Conservation (phyloP, 2,797 vertebrate genomes). For the Nyctalus aviator region DNA sequence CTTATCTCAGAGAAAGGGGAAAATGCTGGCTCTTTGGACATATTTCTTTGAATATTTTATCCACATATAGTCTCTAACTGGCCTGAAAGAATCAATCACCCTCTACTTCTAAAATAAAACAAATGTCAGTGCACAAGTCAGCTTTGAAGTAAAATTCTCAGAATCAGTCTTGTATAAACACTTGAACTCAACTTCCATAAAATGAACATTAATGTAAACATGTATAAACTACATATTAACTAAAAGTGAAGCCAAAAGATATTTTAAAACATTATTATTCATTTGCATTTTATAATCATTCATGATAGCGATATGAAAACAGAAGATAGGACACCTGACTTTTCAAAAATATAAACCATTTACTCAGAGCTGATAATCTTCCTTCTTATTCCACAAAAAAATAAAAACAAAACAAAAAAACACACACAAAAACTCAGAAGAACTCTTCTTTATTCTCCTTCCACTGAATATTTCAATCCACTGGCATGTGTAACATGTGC, state of each 20-base stretch:
- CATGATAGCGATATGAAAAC: background rate
- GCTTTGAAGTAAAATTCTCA: background rate
- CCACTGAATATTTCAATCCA: background rate
- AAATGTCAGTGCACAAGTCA: background rate
- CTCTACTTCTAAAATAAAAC: background rate
- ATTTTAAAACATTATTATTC: slow-evolving; percentile 31
- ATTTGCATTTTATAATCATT: slow-evolving; percentile 27
- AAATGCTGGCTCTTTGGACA: background rate
- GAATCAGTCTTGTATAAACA: background rate
- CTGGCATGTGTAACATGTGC: background rate
- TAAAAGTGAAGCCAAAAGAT: background rate
- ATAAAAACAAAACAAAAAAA: background rate
- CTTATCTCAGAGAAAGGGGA: background rate
- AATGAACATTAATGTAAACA: background rate
- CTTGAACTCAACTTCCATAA: background rate
- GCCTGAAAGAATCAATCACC: background rate
- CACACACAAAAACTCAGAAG: background rate
- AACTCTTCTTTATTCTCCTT: background rate
- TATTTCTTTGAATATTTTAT: background rate
- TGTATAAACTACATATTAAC: slow-evolving; percentile 22
- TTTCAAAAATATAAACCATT: background rate
- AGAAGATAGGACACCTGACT: background rate
- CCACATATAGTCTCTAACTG: background rate
- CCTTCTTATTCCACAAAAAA: background rate
- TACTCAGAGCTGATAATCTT: background rate